Conservation (phyloP, 2,113 vertebrate species). For the Amblyornis subalaris region DNA sequence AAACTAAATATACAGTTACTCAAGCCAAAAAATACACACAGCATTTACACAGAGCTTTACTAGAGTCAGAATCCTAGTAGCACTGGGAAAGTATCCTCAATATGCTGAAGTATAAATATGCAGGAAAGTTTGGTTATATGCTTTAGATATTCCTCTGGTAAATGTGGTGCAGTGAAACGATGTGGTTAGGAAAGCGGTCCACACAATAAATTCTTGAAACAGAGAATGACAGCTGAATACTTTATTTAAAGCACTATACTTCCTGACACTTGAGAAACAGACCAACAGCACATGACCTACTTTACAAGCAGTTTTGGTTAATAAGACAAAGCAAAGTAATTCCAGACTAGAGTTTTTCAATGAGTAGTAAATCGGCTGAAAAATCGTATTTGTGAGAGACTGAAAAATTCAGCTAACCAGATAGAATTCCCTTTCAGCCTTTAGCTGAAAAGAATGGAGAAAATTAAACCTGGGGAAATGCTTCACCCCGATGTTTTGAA, state of each 20-base stretch:
- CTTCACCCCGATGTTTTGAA: background rate
- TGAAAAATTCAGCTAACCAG: background rate
- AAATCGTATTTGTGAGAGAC: background rate
- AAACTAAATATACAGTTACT: background rate
- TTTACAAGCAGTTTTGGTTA: background rate
- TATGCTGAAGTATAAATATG: background rate
- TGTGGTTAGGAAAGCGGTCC: background rate
- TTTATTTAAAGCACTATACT: background rate
- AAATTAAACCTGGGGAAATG: background rate
- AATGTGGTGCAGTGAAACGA: background rate
- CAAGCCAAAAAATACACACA: background rate
- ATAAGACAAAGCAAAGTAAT: slow-evolving; percentile 1
- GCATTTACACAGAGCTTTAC: background rate
- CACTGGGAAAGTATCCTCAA: background rate
- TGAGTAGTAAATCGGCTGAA: slow-evolving; percentile 9
- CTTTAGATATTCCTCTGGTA: background rate
- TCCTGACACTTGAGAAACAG: background rate
- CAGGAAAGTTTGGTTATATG: background rate
- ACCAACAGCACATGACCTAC: background rate
- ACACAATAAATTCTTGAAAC: background rate
- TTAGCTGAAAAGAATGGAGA: background rate
- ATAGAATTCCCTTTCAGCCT: background rate
- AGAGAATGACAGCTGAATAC: background rate
- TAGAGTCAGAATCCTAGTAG: background rate
- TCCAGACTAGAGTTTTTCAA: background rate